Percentiles rank a stretch among this genome's conserved stretches.
Conservation (phyloP, 2,113 vertebrate species). For the Camelus dromedarius region DNA sequence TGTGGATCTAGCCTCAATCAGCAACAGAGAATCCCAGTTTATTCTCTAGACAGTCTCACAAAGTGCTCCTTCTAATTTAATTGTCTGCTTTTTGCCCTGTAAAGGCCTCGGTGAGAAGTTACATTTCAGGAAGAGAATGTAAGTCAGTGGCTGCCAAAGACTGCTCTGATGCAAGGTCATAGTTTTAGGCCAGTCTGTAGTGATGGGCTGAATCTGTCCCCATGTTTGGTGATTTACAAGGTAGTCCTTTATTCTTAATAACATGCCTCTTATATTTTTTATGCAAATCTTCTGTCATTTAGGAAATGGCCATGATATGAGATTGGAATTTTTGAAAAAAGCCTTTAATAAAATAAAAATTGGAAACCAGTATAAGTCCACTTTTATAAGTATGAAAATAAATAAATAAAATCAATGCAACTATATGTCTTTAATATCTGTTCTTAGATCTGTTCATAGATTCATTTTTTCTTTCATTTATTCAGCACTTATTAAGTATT, state of each 20-base stretch:
- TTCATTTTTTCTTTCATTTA: conserved; percentile 17
- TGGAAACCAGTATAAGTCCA: neutral
- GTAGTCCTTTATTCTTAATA: conserved; percentile 22
- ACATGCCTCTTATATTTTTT: neutral
- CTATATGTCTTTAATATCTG: neutral
- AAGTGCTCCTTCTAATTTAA: conserved; percentile 11
- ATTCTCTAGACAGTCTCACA: conserved; percentile 16
- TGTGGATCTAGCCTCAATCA: conserved; percentile 52
- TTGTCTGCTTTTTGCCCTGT: neutral
- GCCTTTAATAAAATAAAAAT: conserved; percentile 31
- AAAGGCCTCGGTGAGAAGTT: conserved; percentile 16
- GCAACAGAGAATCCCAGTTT: conserved; percentile 13
- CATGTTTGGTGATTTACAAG: neutral
- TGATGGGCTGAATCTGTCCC: neutral
- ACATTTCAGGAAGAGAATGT: neutral
- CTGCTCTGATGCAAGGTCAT: neutral
- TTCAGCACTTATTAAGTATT: neutral
- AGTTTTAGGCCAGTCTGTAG: neutral
- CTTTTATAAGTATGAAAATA: neutral
- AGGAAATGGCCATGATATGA: neutral
- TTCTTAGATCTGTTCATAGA: neutral
- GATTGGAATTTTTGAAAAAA: neutral
- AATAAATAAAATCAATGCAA: neutral
- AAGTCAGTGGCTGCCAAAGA: neutral
- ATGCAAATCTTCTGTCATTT: neutral